Evolutionary conservation across 2,797 vertebrate species (phyloP), one percentile per base, ranked within the genome.

Genomic region (Pipistrellus kuhlii): DNA sequence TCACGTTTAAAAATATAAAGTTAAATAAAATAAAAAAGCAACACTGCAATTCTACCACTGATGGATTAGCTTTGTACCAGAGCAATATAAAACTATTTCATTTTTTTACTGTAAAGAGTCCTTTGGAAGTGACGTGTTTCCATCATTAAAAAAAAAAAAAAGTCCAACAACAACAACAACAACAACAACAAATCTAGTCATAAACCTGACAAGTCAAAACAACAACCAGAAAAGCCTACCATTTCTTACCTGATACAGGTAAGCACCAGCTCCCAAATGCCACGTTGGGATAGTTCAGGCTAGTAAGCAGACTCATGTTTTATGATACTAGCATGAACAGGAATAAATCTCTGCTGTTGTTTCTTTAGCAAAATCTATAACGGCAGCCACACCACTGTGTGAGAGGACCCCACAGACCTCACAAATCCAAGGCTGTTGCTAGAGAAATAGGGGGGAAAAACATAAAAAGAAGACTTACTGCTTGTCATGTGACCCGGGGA

Each of bases 401-500:
- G 95, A 93, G 23, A 97, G 86, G 93, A 98, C 91, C 92, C 41
- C 1, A 94, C 94, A 97, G 90, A 97, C 86, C 87, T 94, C 88
- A 97, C 86, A 96, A 97, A 95, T 93, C 91, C 96, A 95, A 95
- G 92, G 90, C 53, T 73, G 1, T 80, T 95, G 3, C 93, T 80
- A 85, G 84, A 97, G 93, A 98, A 95, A 96, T 68, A 80, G 92
- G 38, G 38, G 35, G 83, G 66, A 83, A 85, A 84, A 92, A 82
- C 89, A 96, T 97, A 97, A 98, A 98, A 97, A 95, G 46, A 94
- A 97, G 96, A 98, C 98, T 99, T 98, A 99, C 98, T 98, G 98
- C 98, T 98, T 98, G 98, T 98, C 98, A 99, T 98, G 98, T 99
- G 98, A 98, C 98, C 98, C 95, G 98, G 99, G 96, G 99, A 99